These are phyloP conservation scores for Rattus norvegicus DNA, from an alignment of 2,113 vertebrate species.

Conservation along the genomic window DNA sequence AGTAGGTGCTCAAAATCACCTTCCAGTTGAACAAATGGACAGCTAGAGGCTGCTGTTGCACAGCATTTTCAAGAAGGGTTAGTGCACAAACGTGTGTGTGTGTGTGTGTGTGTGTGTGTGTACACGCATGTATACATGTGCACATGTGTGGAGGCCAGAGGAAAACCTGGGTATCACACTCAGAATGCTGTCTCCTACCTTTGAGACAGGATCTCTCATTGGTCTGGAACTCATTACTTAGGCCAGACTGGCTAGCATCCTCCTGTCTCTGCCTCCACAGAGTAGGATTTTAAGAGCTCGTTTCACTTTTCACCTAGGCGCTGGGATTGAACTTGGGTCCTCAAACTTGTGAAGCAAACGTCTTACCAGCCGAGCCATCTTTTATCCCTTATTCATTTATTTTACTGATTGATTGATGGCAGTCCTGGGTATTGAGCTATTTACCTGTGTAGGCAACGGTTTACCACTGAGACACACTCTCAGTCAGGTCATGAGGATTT, in stretches of 20 bases:
- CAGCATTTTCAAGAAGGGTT: background rate
- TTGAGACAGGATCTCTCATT: background rate
- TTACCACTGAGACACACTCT: background rate
- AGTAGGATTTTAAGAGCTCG: background rate
- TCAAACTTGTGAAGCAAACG: too few species aligned
- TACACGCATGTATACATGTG: rapidly evolving
- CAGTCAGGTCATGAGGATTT: background rate
- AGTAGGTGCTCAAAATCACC: background rate
- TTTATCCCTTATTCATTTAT: background rate
- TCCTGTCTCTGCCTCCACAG: background rate
- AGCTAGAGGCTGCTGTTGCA: background rate
- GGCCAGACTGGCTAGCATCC: background rate
- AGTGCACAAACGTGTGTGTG: background rate
- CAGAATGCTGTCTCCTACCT: background rate
- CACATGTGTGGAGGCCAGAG: background rate
- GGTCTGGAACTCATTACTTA: background rate
- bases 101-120: background rate
- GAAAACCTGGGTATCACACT: background rate
- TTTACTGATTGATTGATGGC: background rate
- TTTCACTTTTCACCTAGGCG: background rate
- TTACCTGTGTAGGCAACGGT: too few species aligned
- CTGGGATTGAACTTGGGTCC: background rate
- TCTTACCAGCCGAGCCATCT: background rate
- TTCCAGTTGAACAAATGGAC: background rate
- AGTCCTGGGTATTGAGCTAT: background rate